Conservation (phyloP, 2,797 vertebrate species). For the Eulemur mongoz region DNA sequence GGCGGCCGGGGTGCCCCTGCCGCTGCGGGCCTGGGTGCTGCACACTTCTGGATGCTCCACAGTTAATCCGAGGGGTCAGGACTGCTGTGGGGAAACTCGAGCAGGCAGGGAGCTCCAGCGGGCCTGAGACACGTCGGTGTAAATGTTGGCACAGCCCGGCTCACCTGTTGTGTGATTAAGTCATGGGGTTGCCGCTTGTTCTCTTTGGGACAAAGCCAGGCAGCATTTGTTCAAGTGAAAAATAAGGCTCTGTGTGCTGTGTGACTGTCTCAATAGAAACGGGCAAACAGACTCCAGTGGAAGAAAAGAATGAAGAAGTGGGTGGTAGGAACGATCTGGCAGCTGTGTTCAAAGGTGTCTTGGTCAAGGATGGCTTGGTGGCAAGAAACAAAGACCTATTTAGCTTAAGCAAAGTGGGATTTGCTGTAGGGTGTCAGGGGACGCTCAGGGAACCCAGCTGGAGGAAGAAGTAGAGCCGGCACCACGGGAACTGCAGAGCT, state of each 20-base stretch:
- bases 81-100: neutral
- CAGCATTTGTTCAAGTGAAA: slow-evolving; percentile 69
- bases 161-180: slow-evolving; percentile 76
- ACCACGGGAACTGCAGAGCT: neutral
- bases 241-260: slow-evolving; percentile 50
- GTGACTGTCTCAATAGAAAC: slow-evolving; percentile 45
- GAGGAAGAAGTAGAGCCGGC: neutral
- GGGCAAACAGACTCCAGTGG: neutral
- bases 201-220: slow-evolving; percentile 64
- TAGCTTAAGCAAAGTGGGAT: neutral
- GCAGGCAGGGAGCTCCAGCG: neutral
- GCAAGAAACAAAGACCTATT: slow-evolving; percentile 40
- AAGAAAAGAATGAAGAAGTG: slow-evolving; percentile 36
- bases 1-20: neutral
- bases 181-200: slow-evolving; percentile 66
- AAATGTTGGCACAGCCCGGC: neutral
- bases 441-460: neutral
- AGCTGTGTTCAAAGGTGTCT: slow-evolving; percentile 65
- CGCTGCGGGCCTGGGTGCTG: neutral
- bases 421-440: neutral
- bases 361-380: neutral
- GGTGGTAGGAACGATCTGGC: neutral
- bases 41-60: neutral
- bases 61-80: neutral
- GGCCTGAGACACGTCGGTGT: slow-evolving; percentile 40